Conservation (phyloP, 1,140 invertebrate species). For the Eumaeus atala region DNA sequence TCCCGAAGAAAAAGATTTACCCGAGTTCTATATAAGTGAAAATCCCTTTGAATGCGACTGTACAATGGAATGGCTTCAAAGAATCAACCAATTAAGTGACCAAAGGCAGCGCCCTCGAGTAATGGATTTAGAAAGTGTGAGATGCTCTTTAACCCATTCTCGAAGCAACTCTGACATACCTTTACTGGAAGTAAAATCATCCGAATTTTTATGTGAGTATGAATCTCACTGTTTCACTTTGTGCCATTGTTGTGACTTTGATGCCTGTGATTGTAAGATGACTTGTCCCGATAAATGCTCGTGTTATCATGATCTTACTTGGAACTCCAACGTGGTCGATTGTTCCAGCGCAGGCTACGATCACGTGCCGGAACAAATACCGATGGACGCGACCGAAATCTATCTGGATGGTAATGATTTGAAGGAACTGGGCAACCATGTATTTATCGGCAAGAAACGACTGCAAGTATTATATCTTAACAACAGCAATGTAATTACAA, state of each 20-base stretch:
- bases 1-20: slow-evolving; percentile 78
- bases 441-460: slow-evolving; percentile 91
- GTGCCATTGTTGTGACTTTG: slow-evolving; percentile 93
- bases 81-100: slow-evolving; percentile 84
- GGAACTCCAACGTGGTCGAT: slow-evolving; percentile 93
- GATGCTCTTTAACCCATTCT: slow-evolving; percentile 87
- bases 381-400: slow-evolving; percentile 93
- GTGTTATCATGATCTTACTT: slow-evolving; percentile 93
- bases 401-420: slow-evolving; percentile 92
- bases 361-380: slow-evolving; percentile 84
- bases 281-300: slow-evolving; percentile 90
- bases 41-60: slow-evolving; percentile 90
- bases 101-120: slow-evolving; percentile 85
- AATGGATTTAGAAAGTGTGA: slow-evolving; percentile 89
- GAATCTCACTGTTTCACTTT: slow-evolving; percentile 90
- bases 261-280: slow-evolving; percentile 94
- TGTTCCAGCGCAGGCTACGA: slow-evolving; percentile 86
- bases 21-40: slow-evolving; percentile 85
- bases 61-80: slow-evolving; percentile 88
- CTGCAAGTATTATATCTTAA: slow-evolving; percentile 88
- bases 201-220: slow-evolving; percentile 90
- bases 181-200: slow-evolving; percentile 83
- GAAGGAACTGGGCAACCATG: slow-evolving; percentile 86
- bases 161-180: slow-evolving; percentile 79
- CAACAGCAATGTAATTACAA: slow-evolving; percentile 84